Conservation (phyloP, 2,888 invertebrate genomes). For the Apamea monoglypha region DNA sequence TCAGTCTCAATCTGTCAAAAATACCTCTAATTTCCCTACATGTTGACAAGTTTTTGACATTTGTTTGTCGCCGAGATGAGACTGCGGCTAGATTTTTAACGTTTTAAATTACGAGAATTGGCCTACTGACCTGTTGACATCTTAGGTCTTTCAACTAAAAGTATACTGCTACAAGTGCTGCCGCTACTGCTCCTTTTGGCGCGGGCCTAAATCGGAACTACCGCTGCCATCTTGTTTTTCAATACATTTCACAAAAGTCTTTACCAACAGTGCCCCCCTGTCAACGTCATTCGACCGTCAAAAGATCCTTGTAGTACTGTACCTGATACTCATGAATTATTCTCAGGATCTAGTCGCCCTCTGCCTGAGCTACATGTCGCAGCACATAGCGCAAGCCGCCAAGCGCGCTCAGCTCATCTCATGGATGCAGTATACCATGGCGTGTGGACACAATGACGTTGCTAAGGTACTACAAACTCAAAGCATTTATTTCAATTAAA, state of each 20-base stretch:
- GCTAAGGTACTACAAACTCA: slow-evolving; percentile 85
- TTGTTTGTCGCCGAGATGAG: too few relatives aligned
- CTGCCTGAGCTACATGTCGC: slow-evolving; percentile 96
- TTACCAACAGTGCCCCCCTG: background rate
- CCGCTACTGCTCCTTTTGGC: background rate
- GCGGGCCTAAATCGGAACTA: background rate
- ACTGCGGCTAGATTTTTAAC: too few relatives aligned
- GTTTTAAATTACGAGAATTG: too few relatives aligned
- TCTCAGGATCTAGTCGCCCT: slow-evolving; percentile 94
- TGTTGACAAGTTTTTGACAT: too few relatives aligned
- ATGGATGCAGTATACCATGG: slow-evolving; percentile 97
- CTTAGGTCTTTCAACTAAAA: background rate
- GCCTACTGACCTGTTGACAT: background rate
- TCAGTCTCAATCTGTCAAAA: too few relatives aligned
- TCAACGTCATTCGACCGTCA: background rate
- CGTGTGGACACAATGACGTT: slow-evolving; percentile 94
- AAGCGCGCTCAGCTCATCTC: slow-evolving; percentile 95
- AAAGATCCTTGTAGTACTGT: background rate
- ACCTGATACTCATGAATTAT: background rate
- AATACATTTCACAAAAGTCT: background rate
- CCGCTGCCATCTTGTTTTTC: background rate
- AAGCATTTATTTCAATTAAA: background rate
- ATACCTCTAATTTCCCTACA: too few relatives aligned
- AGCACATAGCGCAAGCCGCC: slow-evolving; percentile 96
- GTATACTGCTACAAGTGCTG: background rate